phyloP scores from a whole-genome alignment of 2,797 vertebrate species.

The Gambusia yucatana region DNA sequence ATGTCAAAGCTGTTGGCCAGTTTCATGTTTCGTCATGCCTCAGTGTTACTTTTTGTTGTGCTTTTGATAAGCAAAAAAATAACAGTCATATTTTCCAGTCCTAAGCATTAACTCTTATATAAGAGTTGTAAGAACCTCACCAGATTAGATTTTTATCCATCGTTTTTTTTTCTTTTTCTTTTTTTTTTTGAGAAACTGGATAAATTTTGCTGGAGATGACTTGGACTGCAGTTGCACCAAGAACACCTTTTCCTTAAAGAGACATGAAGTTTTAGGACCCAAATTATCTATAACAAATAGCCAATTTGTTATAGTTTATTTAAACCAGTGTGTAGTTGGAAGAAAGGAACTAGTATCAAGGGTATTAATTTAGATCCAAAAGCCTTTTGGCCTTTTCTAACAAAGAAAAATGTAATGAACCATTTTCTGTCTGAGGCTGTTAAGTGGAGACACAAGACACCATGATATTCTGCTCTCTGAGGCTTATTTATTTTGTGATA shows the following conservation, averaged over 20 bases:
- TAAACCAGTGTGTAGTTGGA: slow-evolving; percentile 39
- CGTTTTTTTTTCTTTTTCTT: too few relatives aligned
- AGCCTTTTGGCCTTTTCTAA: slow-evolving; percentile 40
- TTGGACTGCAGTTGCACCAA: background rate
- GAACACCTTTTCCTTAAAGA: background rate
- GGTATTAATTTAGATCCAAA: slow-evolving; percentile 22
- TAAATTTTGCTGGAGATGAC: background rate
- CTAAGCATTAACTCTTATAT: background rate
- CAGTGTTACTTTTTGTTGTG: slow-evolving; percentile 27
- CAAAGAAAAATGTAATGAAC: slow-evolving; percentile 56
- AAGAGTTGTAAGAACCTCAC: background rate
- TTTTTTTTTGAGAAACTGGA: background rate
- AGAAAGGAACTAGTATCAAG: slow-evolving; percentile 32
- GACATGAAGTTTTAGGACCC: too few relatives aligned
- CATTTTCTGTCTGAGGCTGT: slow-evolving; percentile 58
- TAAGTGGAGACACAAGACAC: slow-evolving; percentile 44
- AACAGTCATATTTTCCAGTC: slow-evolving; percentile 1
- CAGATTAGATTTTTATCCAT: background rate
- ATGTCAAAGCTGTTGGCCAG: slow-evolving; percentile 47
- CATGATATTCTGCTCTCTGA: slow-evolving; percentile 57
- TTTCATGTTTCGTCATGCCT: slow-evolving; percentile 23
- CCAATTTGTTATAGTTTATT: slow-evolving; percentile 28
- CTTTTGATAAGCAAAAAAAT: slow-evolving; percentile 14
- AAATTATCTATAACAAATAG: background rate
- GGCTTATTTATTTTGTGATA: slow-evolving; percentile 41